Base-by-base conservation (phyloP, 2,888 invertebrate species). In the Nymphalis c-album region DNA sequence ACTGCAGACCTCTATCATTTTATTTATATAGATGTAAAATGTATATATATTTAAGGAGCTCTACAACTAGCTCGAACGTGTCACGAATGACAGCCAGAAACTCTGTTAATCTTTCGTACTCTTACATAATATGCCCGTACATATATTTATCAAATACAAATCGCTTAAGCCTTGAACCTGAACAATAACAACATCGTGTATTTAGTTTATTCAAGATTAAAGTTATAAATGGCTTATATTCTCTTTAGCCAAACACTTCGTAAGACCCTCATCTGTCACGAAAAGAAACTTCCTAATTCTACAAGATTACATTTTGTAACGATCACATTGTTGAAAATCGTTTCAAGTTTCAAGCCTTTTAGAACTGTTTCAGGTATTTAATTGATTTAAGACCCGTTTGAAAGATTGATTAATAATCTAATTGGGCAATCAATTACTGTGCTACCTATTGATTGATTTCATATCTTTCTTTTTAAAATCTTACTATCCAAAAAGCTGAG, bases 251-350 rank as follows among this genome's bases (percentile, higher is more conserved):
- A 61, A 61, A 20, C 47, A 63, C 22, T 22, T 60, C 47, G 6
- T 47, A 48, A 60, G 47, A 35, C 17, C 18, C 31, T 50, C 68
- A 67, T 69, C 64, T 53, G 64, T 69, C 63, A 63, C 63, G 63
- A 61, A 51, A 53, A 55, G 65, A 71, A 68, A 63, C 61, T 68
- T 63, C 53, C 53, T 47, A 53, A 67, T 66, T 68, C 63, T 46
- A 68, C 63, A 53, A 64, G 67, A 64, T 70, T 67, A 67, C 61
- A 64, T 64, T 59, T 62, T 53, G 60, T 60, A 61, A 60, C 53
- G 53, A 60, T 20, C 57, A 64, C 61, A 63, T 57, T 63, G 63
- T 47, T 47, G 17, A 45, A 62, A 62, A 63, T 26, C 8, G 55
- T 55, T 55, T 22, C 8, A 45, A 20, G 22, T 40, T 62, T 62